phyloP scores from a whole-genome alignment of 2,888 invertebrate species.

The Hypolimnas misippus region DNA sequence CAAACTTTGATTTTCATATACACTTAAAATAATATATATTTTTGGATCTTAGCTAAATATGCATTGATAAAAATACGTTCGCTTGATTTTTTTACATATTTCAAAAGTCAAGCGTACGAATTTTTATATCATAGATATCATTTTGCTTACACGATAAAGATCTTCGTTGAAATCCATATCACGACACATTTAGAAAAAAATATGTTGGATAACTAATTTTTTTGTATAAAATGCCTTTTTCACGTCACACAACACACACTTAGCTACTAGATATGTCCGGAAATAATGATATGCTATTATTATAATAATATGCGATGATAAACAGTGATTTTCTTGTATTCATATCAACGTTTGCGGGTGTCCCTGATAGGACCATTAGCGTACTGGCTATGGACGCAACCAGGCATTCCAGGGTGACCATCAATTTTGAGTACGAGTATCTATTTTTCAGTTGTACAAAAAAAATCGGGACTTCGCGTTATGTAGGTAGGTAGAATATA shows the following conservation, averaged over 20 bases:
- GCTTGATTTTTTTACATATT: too few species aligned
- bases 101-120: too few species aligned
- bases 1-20: too few species aligned
- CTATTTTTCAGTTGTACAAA: not conserved
- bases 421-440: not conserved
- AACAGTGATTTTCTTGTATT: not conserved
- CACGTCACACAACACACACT: not conserved
- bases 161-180: not conserved
- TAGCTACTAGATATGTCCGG: not conserved
- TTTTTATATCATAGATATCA: too few species aligned
- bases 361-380: conserved; percentile 30
- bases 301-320: not conserved
- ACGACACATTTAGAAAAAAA: not conserved
- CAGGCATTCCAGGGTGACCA: conserved; percentile 26
- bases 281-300: not conserved
- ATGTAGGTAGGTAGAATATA: too few species aligned
- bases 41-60: too few species aligned
- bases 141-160: not conserved
- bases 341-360: conserved; percentile 14
- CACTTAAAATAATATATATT: too few species aligned
- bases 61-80: too few species aligned
- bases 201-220: not conserved
- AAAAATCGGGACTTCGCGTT: too few species aligned
- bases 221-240: not conserved
- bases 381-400: conserved; percentile 36